phyloP scores from a whole-genome alignment of 1,140 invertebrate genomes.

The Cyclargus thomasi region DNA sequence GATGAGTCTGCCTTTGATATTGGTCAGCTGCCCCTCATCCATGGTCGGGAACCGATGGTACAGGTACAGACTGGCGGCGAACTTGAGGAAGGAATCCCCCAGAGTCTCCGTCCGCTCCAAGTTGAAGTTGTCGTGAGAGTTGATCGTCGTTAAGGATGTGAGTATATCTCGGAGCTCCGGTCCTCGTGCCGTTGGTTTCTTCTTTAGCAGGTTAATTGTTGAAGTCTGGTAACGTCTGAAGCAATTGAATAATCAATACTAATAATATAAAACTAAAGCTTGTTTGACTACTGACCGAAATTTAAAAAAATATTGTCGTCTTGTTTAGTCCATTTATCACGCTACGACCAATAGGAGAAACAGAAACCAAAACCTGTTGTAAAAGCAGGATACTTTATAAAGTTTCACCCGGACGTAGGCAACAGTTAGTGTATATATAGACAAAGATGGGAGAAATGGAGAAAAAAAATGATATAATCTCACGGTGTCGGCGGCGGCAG shows the following conservation, averaged over 20 bases:
- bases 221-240: too few species aligned
- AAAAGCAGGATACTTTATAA: too few species aligned
- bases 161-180: slow-evolving; percentile 67
- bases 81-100: slow-evolving; percentile 93
- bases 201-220: slow-evolving; percentile 39
- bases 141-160: slow-evolving; percentile 82
- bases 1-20: slow-evolving; percentile 84
- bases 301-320: too few species aligned
- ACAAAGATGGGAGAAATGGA: too few species aligned
- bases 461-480: slow-evolving; percentile 12
- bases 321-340: too few species aligned
- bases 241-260: not conserved
- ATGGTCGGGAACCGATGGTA: slow-evolving; percentile 81
- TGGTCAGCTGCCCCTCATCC: slow-evolving; percentile 86
- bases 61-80: slow-evolving; percentile 83
- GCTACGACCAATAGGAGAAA: too few species aligned
- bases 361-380: too few species aligned
- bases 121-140: slow-evolving; percentile 86
- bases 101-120: slow-evolving; percentile 90
- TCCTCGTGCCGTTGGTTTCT: slow-evolving; percentile 32
- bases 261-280: too few species aligned
- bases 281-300: too few species aligned
- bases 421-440: too few species aligned
- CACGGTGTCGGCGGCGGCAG: slow-evolving; percentile 52
- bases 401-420: too few species aligned